Base-by-base conservation (phyloP, 2,888 invertebrate species). In the Epinotia bilunana region DNA sequence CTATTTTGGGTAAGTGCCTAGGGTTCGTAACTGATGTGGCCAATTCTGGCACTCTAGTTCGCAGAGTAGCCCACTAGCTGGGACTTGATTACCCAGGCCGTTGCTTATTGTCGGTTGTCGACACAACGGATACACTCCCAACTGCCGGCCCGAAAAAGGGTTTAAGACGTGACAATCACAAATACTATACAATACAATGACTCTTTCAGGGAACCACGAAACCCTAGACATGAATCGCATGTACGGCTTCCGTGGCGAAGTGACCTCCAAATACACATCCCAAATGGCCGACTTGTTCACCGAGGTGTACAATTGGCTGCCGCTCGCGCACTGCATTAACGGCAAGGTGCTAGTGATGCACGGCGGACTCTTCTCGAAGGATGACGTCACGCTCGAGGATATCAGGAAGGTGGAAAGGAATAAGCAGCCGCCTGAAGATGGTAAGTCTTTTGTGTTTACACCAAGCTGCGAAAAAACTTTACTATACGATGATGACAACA, bases 231-330 rank as follows among this genome's bases (percentile, higher is more conserved):
- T 99, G 99, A 99, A 99, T 93, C 98, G 99, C 91, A 99, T 99
- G 98, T 99, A 99, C 90, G 99, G 99, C 1, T 99, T 99, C 94
- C 98, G 99, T 79, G 99, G 99, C 1, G 99, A 99, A 94, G 99
- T 99, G 0, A 98, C 98, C 83, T 96, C 98, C 7, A 99, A 99
- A 92, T 99, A 99, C 91, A 97, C 97, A 0, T 95, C 96, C 23
- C 97, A 98, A 89, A 99, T 99, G 99, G 98, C 98, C 0, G 98
- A 99, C 79, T 95, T 99, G 65, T 99, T 99, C 94, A 99, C 99
- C 1, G 99, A 99, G 94, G 99, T 99, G 23, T 99, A 99, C 94
- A 99, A 99, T 92, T 98, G 98, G 97, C 94, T 99, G 79, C 99
- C 99, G 0, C 94, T 99, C 72, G 98, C 98, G 61, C 99, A 99